A percentile compares a stretch with the other conserved stretches of the same genome.
These are phyloP conservation scores for Leguminivora glycinivorella DNA, from an alignment of 1,140 invertebrate genomes.

Conservation along the genomic window DNA sequence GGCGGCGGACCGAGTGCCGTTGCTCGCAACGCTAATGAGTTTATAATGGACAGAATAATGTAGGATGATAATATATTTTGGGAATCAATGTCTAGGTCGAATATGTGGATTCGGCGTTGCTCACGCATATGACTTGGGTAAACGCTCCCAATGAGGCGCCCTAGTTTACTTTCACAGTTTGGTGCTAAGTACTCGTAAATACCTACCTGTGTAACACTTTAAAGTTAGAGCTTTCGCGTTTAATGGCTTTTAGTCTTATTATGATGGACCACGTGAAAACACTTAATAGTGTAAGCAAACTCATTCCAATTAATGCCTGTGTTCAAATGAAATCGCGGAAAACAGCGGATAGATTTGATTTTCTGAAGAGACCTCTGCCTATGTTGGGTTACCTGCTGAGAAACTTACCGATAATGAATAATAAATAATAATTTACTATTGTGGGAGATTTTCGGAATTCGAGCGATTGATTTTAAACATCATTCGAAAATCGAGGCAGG, in stretches of 20 bases:
- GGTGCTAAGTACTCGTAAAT: conserved; percentile 10
- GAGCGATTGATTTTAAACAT: no score
- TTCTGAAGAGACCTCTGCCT: no score
- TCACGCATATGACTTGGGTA: conserved; percentile 25
- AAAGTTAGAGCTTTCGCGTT: not conserved
- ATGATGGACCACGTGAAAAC: not conserved
- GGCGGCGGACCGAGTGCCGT: conserved; percentile 70
- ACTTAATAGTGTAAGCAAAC: not conserved
- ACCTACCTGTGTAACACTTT: conserved; percentile 10
- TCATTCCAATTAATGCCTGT: not conserved
- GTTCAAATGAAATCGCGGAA: not conserved
- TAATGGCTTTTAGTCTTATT: not conserved
- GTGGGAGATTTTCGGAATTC: no score
- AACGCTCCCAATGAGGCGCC: conserved; percentile 18
- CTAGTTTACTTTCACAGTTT: conserved; percentile 26
- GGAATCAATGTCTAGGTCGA: conserved; percentile 74
- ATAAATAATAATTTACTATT: no score
- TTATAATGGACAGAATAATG: conserved; percentile 76
- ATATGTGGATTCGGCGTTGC: conserved; percentile 37
- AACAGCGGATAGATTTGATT: no score
- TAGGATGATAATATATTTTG: conserved; percentile 72
- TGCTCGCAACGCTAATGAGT: conserved; percentile 75
- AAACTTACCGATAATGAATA: no score
- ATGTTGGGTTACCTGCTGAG: no score
- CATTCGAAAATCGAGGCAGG: no score